A percentile compares a stretch with the other conserved stretches of the same genome.
Evolutionary conservation across 2,888 invertebrate genomes (phyloP).

Genomic region (Drosophila hamatofila): DNA sequence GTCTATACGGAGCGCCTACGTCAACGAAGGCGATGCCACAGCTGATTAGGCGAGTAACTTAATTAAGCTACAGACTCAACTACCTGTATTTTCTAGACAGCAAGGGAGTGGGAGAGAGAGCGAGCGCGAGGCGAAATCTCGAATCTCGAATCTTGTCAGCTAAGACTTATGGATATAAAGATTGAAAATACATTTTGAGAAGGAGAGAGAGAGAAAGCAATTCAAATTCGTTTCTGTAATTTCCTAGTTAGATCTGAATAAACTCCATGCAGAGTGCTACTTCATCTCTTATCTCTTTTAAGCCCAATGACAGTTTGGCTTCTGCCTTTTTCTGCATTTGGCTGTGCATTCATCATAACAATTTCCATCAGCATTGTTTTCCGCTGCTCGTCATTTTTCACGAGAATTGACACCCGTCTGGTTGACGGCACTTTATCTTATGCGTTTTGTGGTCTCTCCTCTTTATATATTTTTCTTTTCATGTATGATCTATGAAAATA

Average conservation of each 20-base stretch:
- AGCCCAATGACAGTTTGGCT: conserved; percentile 74
- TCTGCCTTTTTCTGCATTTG: conserved; percentile 34
- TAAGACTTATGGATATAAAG: neutral
- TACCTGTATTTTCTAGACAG: conserved; percentile 55
- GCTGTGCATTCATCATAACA: conserved; percentile 61
- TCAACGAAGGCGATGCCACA: conserved; percentile 53
- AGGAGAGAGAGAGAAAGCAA: neutral
- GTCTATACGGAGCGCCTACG: conserved; percentile 8
- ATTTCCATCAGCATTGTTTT: conserved; percentile 32
- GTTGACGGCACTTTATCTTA: conserved; percentile 43
- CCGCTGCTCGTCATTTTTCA: conserved; percentile 65
- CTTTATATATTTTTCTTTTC: conserved; percentile 23
- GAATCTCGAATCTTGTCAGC: neutral
- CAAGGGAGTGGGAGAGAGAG: neutral
- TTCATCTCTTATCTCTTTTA: conserved; percentile 42
- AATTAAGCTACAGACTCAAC: conserved; percentile 61
- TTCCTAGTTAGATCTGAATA: neutral
- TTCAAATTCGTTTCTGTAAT: neutral
- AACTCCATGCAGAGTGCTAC: neutral
- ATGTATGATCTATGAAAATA: conserved; percentile 66
- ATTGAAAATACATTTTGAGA: too few species aligned
- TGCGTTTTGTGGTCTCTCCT: conserved; percentile 19
- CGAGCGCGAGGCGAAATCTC: neutral
- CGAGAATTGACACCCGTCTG: conserved; percentile 69
- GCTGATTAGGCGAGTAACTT: conserved; percentile 69